Evolutionary conservation across 37 sponge, comb jelly and placozoan genomes (phyloP), one percentile per base, ranked within the genome.

Genomic region (Chondrosia reniformis): DNA sequence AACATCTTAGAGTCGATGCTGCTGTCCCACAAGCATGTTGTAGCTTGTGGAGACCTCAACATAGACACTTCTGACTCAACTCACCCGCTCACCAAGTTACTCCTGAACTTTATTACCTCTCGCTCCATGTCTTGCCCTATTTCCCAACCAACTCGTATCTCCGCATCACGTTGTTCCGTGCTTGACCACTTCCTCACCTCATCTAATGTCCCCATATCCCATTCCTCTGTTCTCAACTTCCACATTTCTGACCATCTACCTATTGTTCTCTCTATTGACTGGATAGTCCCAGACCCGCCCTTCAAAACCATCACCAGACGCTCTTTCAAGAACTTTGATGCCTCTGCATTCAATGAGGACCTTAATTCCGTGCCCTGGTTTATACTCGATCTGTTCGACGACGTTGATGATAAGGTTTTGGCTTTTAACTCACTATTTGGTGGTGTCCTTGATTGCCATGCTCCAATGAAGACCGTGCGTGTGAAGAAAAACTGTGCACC

Each of bases 111-210:
- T 27, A 67, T 37, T 34, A 67, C 69, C 40, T 37, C 69, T 34
- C 69, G n/a, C 69, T 67, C 69, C 4, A 6, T 67, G 40, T 37
- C 69, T n/a, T 37, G 36, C 69, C 69, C 69, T 34, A 38, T 37
- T 67, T 37, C 69, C 69, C 40, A 67, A 4, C 69, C 69, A 33
- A 38, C 69, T 6, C 69, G 6, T 67, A 67, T 67, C 69, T 37
- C 69, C 27, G 58, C 3, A 56, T 4, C 58, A 56, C 7, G 58
- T 28, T 56, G 58, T 56, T 56, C 58, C 3, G 58, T 56, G 7
- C 58, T 56, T 67, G 39, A 33, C 69, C 69, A 38, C 36, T 56
- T 56, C 58, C 58, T 56, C 58, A 56, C 7, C 40, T 37, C 69
- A 33, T 67, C 69, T 6, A n/a, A 33, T 67, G 40, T 67, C 69